Conservation (phyloP, 2,888 invertebrate species). For the Lypha dubia region DNA sequence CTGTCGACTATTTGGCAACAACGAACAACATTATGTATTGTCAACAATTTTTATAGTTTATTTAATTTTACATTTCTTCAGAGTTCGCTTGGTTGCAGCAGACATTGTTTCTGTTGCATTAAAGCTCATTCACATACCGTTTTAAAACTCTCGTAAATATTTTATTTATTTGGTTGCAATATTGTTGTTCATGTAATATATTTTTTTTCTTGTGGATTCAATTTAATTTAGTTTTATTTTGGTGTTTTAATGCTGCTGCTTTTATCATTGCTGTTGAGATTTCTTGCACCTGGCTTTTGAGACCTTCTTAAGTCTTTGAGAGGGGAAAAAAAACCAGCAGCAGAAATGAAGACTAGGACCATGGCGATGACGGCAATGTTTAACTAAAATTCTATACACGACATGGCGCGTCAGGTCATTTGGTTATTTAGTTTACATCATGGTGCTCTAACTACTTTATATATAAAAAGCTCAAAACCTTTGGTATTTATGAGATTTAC, state of each 20-base stretch:
- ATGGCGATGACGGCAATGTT: slow-evolving; percentile 29
- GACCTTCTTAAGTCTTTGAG: slow-evolving; percentile 48
- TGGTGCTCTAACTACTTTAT: slow-evolving; percentile 53
- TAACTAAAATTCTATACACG: slow-evolving; percentile 49
- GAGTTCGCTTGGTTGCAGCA: slow-evolving; percentile 48
- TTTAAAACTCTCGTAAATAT: slow-evolving; percentile 36
- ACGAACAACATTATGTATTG: slow-evolving; percentile 60
- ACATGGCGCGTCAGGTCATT: slow-evolving; percentile 69
- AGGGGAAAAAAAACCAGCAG: neutral
- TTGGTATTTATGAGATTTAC: slow-evolving; percentile 19
- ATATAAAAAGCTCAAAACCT: slow-evolving; percentile 23
- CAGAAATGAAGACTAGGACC: neutral
- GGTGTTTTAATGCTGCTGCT: slow-evolving; percentile 23
- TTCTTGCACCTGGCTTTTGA: slow-evolving; percentile 68
- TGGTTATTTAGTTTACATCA: slow-evolving; percentile 61
- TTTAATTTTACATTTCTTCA: slow-evolving; percentile 46
- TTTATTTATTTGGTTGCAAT: slow-evolving; percentile 46
- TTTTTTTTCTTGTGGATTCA: slow-evolving; percentile 32
- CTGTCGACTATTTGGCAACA: slow-evolving; percentile 63
- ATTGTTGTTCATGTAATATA: slow-evolving; percentile 60
- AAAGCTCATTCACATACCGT: slow-evolving; percentile 58
- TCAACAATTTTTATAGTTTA: slow-evolving; percentile 67
- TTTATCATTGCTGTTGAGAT: slow-evolving; percentile 40
- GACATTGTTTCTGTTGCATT: slow-evolving; percentile 50
- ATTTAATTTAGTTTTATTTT: slow-evolving; percentile 54